Base-by-base conservation (phyloP, 2,888 invertebrate genomes). In the Zele albiditarsus region DNA sequence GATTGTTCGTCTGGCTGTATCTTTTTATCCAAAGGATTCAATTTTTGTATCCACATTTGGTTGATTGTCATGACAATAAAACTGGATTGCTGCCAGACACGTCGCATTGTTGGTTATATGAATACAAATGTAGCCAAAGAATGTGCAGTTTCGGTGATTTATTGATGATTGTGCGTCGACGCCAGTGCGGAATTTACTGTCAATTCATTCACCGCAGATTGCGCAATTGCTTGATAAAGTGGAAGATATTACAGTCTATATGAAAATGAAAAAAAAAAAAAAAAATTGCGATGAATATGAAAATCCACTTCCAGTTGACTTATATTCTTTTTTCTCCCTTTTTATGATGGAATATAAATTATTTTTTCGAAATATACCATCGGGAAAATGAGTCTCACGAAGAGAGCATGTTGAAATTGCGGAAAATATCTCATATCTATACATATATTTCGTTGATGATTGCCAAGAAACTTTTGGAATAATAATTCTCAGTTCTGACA, bases 401-500 rank as follows among this genome's bases (percentile, higher is more conserved):
- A n/a, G 46, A 16, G n/a, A 46, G 0, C n/a, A 3, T 4, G 6
- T 16, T n/a, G 46, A 16, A 16, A 46, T n/a, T n/a, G 14, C 6
- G 16, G 23, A 20, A 49, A 67, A 67, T 16, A 14, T 25, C 38
- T 3, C 23, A 28, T 66, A 33, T 27, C 4, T 16, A 70, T 70
- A 57, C 53, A 46, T 46, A 46, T 46, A 46, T 46, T 2, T 46
- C 14, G 70, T 49, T 58, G 57, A 23, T 38, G 57, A 20, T 72
- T 66, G 72, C 66, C 66, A 72, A 62, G 31, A 53, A 72, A 72
- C 53, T 72, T 66, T 49, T 31, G 53, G 53, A 72, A 72, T 72
- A 66, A 72, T 72, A 53, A 69, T 49, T 67, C 67, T 8, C 23
- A 23, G 67, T 23, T 27, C 31, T 20, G 33, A 28, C 25, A 69